phyloP scores from a whole-genome alignment of 2,888 invertebrate species.

The Chloroclysta siterata region DNA sequence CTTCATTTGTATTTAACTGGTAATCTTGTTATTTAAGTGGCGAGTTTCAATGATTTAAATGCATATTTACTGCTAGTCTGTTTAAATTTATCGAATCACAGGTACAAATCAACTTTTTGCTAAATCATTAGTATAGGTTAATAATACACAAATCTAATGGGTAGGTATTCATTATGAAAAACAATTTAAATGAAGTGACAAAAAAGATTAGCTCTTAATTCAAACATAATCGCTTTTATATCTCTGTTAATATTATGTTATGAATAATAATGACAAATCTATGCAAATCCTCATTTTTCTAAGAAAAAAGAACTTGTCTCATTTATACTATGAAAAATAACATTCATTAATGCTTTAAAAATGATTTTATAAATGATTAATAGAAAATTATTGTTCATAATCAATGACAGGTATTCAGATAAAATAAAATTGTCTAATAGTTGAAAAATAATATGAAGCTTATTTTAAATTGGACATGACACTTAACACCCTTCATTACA shows the following conservation, averaged over 20 bases:
- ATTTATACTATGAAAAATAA: constrained; percentile 21
- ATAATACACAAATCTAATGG: constrained; percentile 16
- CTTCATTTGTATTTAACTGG: constrained; percentile 47
- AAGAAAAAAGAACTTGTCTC: constrained; percentile 16
- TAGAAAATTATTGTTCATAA: constrained; percentile 21
- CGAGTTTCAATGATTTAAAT: background rate
- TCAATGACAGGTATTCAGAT: background rate
- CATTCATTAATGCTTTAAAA: constrained; percentile 4
- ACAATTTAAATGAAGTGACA: constrained; percentile 19
- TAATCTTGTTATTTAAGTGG: constrained; percentile 46
- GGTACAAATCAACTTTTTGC: background rate
- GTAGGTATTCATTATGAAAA: constrained; percentile 5
- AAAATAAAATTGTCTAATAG: constrained; percentile 44
- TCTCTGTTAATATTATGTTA: constrained; percentile 18
- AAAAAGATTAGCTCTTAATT: constrained; percentile 21
- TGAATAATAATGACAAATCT: constrained; percentile 28
- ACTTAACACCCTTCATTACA: constrained; percentile 57
- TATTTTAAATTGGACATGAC: constrained; percentile 66
- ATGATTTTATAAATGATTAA: constrained; percentile 4
- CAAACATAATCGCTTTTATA: constrained; percentile 26
- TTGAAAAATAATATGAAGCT: constrained; percentile 72
- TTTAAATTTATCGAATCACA: constrained; percentile 1
- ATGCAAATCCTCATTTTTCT: constrained; percentile 21
- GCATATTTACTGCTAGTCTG: background rate
- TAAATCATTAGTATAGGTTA: constrained; percentile 2